Conservation (phyloP, 2,113 vertebrate genomes). For the Ammodytes dubius region DNA sequence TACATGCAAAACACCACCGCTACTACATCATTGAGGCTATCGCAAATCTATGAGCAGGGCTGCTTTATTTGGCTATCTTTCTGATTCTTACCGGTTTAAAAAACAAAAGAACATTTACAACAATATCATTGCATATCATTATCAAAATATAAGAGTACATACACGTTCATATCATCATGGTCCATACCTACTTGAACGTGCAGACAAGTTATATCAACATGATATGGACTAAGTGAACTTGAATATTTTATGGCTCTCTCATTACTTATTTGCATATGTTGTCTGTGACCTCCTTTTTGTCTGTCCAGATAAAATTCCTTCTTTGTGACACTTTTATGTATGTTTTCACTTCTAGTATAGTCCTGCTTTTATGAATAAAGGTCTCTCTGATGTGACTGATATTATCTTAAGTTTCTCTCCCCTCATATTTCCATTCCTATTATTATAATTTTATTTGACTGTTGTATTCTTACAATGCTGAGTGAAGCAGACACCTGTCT, state of each 20-base stretch:
- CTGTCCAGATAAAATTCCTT: neutral
- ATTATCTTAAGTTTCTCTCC: no score
- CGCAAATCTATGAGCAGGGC: neutral
- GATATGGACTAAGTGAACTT: slow-evolving; percentile 4
- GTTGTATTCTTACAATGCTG: no score
- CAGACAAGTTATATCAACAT: neutral
- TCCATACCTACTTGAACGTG: neutral
- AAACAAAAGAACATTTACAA: neutral
- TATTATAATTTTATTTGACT: no score
- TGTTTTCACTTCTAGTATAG: no score
- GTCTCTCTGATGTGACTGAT: no score
- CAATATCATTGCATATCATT: neutral
- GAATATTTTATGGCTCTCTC: slow-evolving; percentile 9
- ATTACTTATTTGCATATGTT: slow-evolving; percentile 24
- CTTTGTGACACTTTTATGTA: no score
- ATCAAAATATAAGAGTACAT: neutral
- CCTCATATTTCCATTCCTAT: no score
- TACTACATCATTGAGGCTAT: neutral
- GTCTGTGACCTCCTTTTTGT: slow-evolving; percentile 23
- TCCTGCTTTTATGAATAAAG: no score
- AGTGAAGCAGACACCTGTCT: no score
- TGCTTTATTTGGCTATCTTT: neutral
- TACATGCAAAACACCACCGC: no score
- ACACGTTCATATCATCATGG: neutral
- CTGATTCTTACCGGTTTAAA: neutral